Base-by-base conservation (phyloP, 2,888 invertebrate species). In the Phytoseiulus persimilis region DNA sequence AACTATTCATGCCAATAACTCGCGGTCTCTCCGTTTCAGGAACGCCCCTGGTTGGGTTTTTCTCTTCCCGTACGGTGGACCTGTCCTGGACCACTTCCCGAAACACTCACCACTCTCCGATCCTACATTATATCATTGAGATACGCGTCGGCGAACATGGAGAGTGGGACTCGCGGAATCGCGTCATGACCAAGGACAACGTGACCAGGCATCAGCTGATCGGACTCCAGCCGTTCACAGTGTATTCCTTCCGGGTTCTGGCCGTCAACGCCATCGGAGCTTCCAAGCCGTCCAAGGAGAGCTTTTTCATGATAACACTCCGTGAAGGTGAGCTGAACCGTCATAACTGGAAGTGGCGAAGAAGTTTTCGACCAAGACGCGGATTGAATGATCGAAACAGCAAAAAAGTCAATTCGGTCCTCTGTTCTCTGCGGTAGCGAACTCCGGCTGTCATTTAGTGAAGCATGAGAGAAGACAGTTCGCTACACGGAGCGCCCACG, bases 11-110 rank as follows among this genome's bases (percentile, higher is more conserved):
- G n/a, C n/a, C n/a, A n/a, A n/a, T 28, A 65, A 65, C 18, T 28
- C 18, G 65, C 5, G 65, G 18, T 65, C 11, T 28, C 18, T 33
- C 6, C 28, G 5, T 87, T 87, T 32, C 95, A 91, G 95, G 95
- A 91, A 94, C 95, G 91, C 95, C 95, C 91, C 93, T 95, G 92
- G 94, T 95, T 92, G 94, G 94, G 93, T 94, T 94, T 93, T 95
- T 95, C 93, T 95, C 95, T 91, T 95, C 95, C 91, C 94, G 95
- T 91, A 94, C 95, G 83, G 95, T 95, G 92, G 95, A 95, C 93
- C 93, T 95, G 92, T 95, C 95, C 90, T 95, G 95, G 95, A 95
- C 95, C 90, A 95, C 95, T 90, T 95, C 95, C 91, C 94, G 94
- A 91, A 94, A 95, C 93, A 94, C 94, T 91, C 95, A 95, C 92